Conservation (phyloP, 2,113 vertebrate species). For the Clinocottus analis region DNA sequence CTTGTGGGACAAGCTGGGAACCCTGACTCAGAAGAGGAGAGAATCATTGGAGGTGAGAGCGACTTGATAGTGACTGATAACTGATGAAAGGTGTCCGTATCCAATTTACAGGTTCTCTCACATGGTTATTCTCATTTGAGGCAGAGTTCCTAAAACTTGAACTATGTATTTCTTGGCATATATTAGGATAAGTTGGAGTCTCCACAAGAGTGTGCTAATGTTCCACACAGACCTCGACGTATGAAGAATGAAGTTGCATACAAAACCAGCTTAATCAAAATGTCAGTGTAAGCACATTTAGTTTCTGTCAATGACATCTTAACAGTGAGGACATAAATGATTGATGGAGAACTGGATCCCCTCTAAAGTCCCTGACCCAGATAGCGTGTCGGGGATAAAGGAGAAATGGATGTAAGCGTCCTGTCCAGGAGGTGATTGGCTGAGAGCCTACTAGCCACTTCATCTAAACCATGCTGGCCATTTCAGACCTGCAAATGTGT, state of each 20-base stretch:
- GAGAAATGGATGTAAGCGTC: conserved; percentile 43
- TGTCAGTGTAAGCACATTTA: conserved; percentile 26
- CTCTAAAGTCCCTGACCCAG: conserved; percentile 39
- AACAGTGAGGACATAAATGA: conserved; percentile 33
- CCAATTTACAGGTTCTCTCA: not conserved
- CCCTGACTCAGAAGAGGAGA: conserved; percentile 96
- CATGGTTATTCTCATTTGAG: not conserved
- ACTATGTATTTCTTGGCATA: not conserved
- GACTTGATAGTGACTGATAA: not conserved
- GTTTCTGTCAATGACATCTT: conserved; percentile 32
- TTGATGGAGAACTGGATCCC: conserved; percentile 50
- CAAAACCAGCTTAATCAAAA: conserved; percentile 24
- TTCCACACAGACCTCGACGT: conserved; percentile 17
- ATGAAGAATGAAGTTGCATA: not conserved
- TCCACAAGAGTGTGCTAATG: conserved; percentile 72
- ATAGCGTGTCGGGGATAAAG: conserved; percentile 36
- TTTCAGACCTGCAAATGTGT: conserved; percentile 66
- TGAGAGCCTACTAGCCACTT: conserved; percentile 57
- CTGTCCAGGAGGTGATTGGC: conserved; percentile 49
- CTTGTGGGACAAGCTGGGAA: conserved; percentile 96
- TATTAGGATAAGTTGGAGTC: not conserved
- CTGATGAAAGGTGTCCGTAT: not conserved
- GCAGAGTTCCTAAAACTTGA: not conserved
- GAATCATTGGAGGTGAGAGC: conserved; percentile 91
- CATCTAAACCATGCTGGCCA: conserved; percentile 60